A percentile compares a stretch with the other conserved stretches of the same genome.
phyloP scores from a whole-genome alignment of 2,888 invertebrate species.

The Campaea margaritaria region DNA sequence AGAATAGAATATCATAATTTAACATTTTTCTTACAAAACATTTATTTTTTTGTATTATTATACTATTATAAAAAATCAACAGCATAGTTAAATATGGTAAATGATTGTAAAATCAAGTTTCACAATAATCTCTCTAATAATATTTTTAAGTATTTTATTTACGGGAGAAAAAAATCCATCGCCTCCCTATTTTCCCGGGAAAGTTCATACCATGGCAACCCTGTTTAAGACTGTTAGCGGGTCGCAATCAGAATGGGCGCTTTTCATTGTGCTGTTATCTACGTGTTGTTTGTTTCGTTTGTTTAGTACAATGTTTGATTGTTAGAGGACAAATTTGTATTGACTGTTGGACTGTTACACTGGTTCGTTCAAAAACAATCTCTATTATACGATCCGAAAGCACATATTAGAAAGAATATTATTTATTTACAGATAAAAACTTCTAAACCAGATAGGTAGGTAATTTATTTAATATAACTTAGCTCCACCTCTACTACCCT shows the following conservation, averaged over 20 bases:
- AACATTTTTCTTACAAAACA: too few species aligned
- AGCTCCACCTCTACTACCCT: too few species aligned
- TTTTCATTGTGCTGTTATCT: slow-evolving; percentile 82
- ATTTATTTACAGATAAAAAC: not conserved
- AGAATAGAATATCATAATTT: too few species aligned
- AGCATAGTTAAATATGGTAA: too few species aligned
- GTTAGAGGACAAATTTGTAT: slow-evolving; percentile 42
- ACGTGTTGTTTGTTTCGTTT: slow-evolving; percentile 73
- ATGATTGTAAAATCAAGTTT: not conserved
- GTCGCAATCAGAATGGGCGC: slow-evolving; percentile 81
- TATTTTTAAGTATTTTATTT: too few species aligned
- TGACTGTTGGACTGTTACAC: slow-evolving; percentile 46
- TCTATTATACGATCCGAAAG: too few species aligned
- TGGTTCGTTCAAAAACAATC: too few species aligned
- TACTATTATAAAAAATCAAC: too few species aligned
- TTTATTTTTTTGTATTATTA: too few species aligned
- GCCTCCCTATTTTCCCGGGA: not conserved
- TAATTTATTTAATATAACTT: too few species aligned
- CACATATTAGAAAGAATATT: not conserved
- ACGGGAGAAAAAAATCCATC: too few species aligned
- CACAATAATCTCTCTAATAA: not conserved
- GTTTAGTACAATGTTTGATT: slow-evolving; percentile 58
- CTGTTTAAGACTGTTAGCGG: slow-evolving; percentile 74
- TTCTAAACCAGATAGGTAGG: too few species aligned
- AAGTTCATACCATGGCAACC: slow-evolving; percentile 55